phyloP scores from a whole-genome alignment of 2,113 vertebrate species.

The Dipodomys ordii region DNA sequence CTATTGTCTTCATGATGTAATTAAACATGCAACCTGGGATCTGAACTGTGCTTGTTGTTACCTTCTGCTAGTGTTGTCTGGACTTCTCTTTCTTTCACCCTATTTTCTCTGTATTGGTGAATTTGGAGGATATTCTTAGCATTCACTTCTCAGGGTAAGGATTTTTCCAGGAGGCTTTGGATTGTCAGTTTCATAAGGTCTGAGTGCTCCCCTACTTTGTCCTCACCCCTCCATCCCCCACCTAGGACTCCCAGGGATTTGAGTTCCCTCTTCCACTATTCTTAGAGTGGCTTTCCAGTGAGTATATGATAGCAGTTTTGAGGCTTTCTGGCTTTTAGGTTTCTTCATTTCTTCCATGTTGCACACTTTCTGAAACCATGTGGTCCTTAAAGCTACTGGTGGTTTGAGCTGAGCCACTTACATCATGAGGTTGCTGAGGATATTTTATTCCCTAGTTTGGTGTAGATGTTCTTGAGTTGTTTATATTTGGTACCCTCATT shows the following conservation, averaged over 20 bases:
- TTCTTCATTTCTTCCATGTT: background rate
- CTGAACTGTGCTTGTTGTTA: background rate
- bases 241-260: background rate
- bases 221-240: background rate
- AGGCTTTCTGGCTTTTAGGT: background rate
- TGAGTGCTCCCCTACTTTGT: background rate
- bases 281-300: conserved; percentile 14
- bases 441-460: background rate
- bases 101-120: background rate
- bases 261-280: background rate
- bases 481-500: conserved; percentile 3
- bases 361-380: too few species aligned
- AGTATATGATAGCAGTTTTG: background rate
- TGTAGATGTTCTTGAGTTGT: background rate
- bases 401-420: background rate
- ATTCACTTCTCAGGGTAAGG: background rate
- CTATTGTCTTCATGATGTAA: conserved; percentile 16
- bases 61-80: background rate
- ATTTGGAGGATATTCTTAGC: background rate
- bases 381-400: background rate
- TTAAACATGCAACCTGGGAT: background rate
- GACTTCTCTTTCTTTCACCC: background rate
- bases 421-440: background rate
- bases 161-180: conserved; percentile 5
- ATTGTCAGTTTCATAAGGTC: background rate